Evolutionary conservation across 2,113 vertebrate genomes (phyloP), one percentile per base, ranked within the genome.

Genomic region (Dipodomys stephensi): DNA sequence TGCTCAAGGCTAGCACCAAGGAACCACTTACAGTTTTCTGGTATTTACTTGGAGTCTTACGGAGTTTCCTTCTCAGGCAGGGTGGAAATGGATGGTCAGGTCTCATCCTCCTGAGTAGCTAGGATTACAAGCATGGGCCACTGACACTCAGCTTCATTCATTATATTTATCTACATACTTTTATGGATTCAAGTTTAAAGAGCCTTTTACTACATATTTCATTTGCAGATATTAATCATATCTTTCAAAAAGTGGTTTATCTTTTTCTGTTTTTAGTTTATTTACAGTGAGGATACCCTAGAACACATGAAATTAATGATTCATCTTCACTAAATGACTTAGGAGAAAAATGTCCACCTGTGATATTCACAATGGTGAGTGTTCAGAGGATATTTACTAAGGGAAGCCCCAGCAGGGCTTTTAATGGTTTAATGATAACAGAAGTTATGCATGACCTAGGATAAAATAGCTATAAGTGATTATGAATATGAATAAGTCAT

Each of bases 341-440:
- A 64, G 90, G 85, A 94, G 18, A 81, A 90, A 91, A 95, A 2
- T 68, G n/a, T 22, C 92, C 88, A 93, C 93, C 90, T 96, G 93
- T 84, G 64, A 78, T 57, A 35, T 30, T 87, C 90, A 68, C 88
- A 73, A 28, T 64, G 82, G 73, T 93, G 94, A 83, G 87, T 90
- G 93, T 64, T 89, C 92, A 91, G 74, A 80, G 44, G 30, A 76
- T 95, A 77, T 91, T 77, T 95, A 92, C 88, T 64, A 92, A 80
- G 60, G 73, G 80, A 39, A 92, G 1, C 12, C 87, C 71, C 53
- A 12, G 32, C 23, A 95, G 89, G 32, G 53, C 57, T 25, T 80
- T 90, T 94, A 94, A 88, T 85, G 72, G 53, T 73, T 90, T 83
- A 71, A 53, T 92, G 90, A 94, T 93, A 79, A 62, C 35, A 80